Conservation (phyloP, 2,888 invertebrate genomes). For the Leptopilina drosophilae region DNA sequence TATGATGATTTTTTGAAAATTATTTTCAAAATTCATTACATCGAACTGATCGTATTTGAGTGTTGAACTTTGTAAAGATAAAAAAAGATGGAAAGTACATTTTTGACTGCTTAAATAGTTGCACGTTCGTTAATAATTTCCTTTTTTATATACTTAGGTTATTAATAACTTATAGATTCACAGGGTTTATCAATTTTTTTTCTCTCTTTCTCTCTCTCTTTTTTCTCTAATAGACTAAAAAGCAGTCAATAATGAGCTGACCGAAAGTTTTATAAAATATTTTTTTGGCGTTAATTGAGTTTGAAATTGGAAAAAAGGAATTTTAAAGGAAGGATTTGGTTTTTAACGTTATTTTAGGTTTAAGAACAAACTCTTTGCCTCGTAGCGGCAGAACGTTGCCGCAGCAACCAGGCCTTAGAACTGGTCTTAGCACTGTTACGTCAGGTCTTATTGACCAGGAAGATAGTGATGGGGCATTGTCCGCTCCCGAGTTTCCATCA, state of each 20-base stretch:
- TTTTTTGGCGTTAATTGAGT: neutral
- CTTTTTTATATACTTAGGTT: neutral
- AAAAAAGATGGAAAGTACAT: neutral
- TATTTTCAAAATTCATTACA: neutral
- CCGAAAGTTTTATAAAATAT: too few species aligned
- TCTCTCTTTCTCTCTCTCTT: too few species aligned
- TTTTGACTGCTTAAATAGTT: conserved; percentile 21
- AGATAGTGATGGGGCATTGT: conserved; percentile 88
- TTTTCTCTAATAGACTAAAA: neutral
- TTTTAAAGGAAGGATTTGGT: conserved; percentile 27
- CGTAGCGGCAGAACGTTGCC: conserved; percentile 75
- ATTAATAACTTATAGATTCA: neutral
- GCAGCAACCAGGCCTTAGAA: conserved; percentile 72
- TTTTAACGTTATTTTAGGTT: conserved; percentile 51
- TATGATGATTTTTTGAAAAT: neutral
- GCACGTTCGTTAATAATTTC: conserved; percentile 12
- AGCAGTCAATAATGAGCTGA: conserved; percentile 25
- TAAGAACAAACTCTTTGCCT: conserved; percentile 77
- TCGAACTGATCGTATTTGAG: too few species aligned
- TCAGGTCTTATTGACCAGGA: conserved; percentile 80
- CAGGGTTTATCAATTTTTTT: neutral
- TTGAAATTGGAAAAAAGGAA: conserved; percentile 22
- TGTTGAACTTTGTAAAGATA: too few species aligned
- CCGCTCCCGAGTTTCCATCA: conserved; percentile 88
- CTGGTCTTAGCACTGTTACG: conserved; percentile 74